Percentiles rank a stretch among this genome's conserved stretches.
Conservation (phyloP, 2,113 vertebrate genomes). For the Mionectes macconnelli region DNA sequence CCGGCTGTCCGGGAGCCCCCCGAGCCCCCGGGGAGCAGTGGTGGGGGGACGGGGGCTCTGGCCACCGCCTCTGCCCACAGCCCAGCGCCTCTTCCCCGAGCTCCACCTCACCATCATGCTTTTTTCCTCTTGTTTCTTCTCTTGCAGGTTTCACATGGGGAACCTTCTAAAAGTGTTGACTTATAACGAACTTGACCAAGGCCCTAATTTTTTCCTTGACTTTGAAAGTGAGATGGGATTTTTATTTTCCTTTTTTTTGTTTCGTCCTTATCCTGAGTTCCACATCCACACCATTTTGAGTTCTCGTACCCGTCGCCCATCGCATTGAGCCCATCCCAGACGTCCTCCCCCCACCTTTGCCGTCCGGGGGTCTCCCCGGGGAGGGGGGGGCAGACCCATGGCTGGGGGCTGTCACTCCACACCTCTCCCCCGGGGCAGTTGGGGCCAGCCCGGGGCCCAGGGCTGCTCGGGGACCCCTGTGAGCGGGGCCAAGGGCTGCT, state of each 20-base stretch:
- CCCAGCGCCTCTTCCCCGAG: slow-evolving; percentile 57
- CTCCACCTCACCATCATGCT: slow-evolving; percentile 78
- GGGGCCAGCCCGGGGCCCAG: background rate
- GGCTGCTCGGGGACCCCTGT: background rate
- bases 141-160: slow-evolving; percentile 95
- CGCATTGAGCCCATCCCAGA: slow-evolving; percentile 32
- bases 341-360: background rate
- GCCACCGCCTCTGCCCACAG: background rate
- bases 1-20: background rate
- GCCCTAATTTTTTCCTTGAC: slow-evolving; percentile 97
- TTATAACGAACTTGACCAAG: slow-evolving; percentile 94
- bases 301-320: slow-evolving; percentile 38
- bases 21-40: background rate
- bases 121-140: slow-evolving; percentile 89
- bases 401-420: background rate
- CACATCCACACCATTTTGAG: slow-evolving; percentile 44
- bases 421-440: background rate
- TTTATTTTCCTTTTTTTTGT: slow-evolving; percentile 77
- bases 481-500: background rate
- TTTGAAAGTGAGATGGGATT: slow-evolving; percentile 94
- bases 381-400: background rate
- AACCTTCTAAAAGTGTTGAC: slow-evolving; percentile 96
- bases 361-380: background rate
- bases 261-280: slow-evolving; percentile 53
- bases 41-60: background rate